Percentiles rank a stretch among this genome's conserved stretches.
phyloP scores from a whole-genome alignment of 2,888 invertebrate species.

The Cephus runcator region DNA sequence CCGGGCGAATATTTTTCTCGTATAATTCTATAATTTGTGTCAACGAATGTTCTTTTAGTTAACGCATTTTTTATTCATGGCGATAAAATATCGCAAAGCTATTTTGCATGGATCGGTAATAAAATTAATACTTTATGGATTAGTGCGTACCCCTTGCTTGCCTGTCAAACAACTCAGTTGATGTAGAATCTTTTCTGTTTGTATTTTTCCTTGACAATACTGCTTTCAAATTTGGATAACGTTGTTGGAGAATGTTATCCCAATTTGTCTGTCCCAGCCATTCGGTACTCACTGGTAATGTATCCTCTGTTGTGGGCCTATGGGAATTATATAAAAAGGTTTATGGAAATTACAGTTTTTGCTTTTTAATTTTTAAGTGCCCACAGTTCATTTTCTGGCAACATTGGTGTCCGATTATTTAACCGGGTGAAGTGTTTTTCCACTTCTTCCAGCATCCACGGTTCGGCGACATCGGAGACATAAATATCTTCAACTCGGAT shows the following conservation, averaged over 20 bases:
- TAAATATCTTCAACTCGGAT: background rate
- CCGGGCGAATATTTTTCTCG: constrained; percentile 6
- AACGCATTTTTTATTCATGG: background rate
- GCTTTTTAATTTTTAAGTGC: constrained; percentile 11
- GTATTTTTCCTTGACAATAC: background rate
- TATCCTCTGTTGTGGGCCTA: background rate
- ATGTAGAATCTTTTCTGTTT: background rate
- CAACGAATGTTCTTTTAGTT: background rate
- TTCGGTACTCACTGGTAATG: background rate
- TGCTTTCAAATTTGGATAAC: constrained; percentile 1
- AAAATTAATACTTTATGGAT: background rate
- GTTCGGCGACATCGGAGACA: constrained; percentile 32
- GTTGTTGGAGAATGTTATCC: background rate
- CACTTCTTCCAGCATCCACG: constrained; percentile 58
- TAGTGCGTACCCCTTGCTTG: background rate
- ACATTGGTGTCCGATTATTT: constrained; percentile 20
- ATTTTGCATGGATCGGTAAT: background rate
- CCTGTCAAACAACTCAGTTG: background rate
- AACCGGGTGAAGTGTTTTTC: constrained; percentile 53
- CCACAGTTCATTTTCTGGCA: constrained; percentile 39
- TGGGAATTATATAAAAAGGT: background rate
- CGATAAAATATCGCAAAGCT: background rate
- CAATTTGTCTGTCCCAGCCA: background rate
- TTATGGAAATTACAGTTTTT: background rate
- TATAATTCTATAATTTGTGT: constrained; percentile 6